Percentiles rank a stretch among this genome's conserved stretches.
These are phyloP conservation scores for Scophthalmus maximus DNA, from an alignment of 2,113 vertebrate genomes.

Conservation along the genomic window DNA sequence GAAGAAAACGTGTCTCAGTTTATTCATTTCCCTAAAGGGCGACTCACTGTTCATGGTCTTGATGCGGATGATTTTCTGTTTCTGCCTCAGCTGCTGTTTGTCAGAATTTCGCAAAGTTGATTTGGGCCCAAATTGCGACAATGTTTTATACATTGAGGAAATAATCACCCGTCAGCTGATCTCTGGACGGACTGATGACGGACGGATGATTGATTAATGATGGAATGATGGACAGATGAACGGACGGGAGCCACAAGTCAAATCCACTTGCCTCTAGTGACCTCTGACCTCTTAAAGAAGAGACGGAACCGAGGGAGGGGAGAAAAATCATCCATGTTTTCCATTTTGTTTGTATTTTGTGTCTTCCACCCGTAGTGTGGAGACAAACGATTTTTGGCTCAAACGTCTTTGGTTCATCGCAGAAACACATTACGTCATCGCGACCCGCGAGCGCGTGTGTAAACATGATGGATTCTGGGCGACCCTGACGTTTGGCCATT, in stretches of 20 bases:
- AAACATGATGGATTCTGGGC: constrained; percentile 69
- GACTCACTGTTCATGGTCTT: too few species aligned
- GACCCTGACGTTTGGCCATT: constrained; percentile 56
- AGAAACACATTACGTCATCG: constrained; percentile 46
- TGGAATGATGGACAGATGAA: constrained; percentile 10
- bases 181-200: too few species aligned
- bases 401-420: constrained; percentile 4
- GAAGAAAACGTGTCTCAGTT: too few species aligned
- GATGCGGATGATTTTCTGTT: too few species aligned
- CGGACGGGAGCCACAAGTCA: constrained; percentile 44
- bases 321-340: too few species aligned
- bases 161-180: too few species aligned
- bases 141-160: too few species aligned
- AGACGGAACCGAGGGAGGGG: constrained; percentile 10
- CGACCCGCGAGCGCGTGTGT: constrained; percentile 12
- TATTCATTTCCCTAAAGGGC: too few species aligned
- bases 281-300: constrained; percentile 52
- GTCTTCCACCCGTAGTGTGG: background rate
- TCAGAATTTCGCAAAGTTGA: too few species aligned
- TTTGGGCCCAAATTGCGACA: too few species aligned
- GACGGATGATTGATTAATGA: background rate
- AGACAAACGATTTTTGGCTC: background rate
- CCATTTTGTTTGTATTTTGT: too few species aligned
- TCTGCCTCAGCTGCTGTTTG: too few species aligned
- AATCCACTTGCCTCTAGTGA: constrained; percentile 66